Percentiles rank a stretch among this genome's conserved stretches.
Conservation (phyloP, 2,113 vertebrate genomes). For the Macrotis lagotis region DNA sequence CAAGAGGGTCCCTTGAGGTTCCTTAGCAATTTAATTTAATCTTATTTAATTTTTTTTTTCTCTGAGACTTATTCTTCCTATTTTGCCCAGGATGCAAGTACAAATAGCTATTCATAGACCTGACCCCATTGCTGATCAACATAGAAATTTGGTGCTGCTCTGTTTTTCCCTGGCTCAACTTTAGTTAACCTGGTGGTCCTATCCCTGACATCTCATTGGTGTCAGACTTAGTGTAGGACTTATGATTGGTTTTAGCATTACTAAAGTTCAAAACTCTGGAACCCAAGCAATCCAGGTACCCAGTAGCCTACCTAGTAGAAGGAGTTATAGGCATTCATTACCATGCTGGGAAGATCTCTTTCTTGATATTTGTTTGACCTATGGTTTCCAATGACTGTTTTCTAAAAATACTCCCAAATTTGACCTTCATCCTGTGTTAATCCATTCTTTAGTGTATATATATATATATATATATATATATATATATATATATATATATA, state of each 20-base stretch:
- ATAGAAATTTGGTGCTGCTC: background rate
- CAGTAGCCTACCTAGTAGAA: too few relatives aligned
- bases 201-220: background rate
- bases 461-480: too few relatives aligned
- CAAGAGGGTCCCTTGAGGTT: too few relatives aligned
- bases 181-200: background rate
- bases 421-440: slow-evolving; percentile 26
- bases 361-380: too few relatives aligned
- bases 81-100: background rate
- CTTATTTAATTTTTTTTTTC: too few relatives aligned
- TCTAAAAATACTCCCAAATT: slow-evolving; percentile 27
- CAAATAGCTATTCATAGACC: background rate
- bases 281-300: background rate
- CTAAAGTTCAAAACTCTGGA: background rate
- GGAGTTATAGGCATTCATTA: too few relatives aligned
- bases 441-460: slow-evolving; percentile 29
- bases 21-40: background rate
- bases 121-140: background rate
- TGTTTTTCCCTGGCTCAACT: background rate
- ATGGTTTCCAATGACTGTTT: slow-evolving; percentile 4
- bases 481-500: too few relatives aligned
- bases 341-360: too few relatives aligned
- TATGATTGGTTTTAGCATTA: background rate
- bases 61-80: too few relatives aligned
- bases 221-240: background rate